phyloP scores from a whole-genome alignment of 2,888 invertebrate genomes.

The Tineola bisselliella region DNA sequence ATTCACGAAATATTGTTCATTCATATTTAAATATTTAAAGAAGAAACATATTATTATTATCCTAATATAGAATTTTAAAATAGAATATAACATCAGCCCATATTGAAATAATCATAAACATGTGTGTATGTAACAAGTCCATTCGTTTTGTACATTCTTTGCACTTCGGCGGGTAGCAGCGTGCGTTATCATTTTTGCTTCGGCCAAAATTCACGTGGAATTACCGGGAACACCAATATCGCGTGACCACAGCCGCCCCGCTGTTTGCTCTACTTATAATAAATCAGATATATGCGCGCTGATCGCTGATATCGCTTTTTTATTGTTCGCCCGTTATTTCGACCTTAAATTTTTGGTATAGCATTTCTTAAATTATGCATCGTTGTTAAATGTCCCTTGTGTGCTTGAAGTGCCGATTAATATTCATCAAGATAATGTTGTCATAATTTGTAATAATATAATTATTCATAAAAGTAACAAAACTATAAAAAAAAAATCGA shows the following conservation, averaged over 20 bases:
- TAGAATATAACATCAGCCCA: no score
- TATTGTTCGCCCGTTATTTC: slow-evolving; percentile 6
- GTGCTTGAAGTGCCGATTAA: background rate
- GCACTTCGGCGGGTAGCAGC: slow-evolving; percentile 16
- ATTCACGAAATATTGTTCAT: no score
- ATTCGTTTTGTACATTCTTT: background rate
- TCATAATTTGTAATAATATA: background rate
- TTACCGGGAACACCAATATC: slow-evolving; percentile 18
- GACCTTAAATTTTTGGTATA: background rate
- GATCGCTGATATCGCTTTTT: slow-evolving; percentile 13
- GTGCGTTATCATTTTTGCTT: slow-evolving; percentile 37
- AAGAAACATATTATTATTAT: no score
- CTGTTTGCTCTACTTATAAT: slow-evolving; percentile 29
- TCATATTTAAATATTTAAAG: no score
- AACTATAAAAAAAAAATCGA: no score
- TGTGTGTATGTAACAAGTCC: background rate
- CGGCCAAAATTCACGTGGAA: slow-evolving; percentile 14
- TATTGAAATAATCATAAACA: no score
- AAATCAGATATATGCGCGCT: slow-evolving; percentile 33
- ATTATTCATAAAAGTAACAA: no score
- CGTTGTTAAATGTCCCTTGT: background rate
- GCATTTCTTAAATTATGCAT: slow-evolving; percentile 8
- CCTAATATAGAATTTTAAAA: no score
- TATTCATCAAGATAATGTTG: background rate
- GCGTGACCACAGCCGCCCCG: slow-evolving; percentile 20